Conservation (phyloP, 1,140 invertebrate genomes). For the Lepidotrigona ventralis region DNA sequence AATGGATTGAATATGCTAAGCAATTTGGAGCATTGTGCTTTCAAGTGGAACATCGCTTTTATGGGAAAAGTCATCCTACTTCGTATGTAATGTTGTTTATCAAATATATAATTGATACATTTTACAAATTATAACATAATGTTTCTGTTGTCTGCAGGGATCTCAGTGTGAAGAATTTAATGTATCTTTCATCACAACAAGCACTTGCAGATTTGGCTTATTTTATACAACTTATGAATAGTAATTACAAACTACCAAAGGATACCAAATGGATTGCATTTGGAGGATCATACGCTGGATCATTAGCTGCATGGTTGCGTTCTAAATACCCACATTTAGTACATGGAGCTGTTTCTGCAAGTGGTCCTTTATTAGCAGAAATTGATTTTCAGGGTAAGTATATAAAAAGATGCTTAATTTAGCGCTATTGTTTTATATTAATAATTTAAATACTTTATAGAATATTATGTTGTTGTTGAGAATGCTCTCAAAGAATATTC, state of each 20-base stretch:
- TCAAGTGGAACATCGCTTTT: slow-evolving; percentile 94
- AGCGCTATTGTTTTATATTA: background rate
- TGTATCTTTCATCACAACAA: slow-evolving; percentile 91
- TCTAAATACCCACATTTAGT: slow-evolving; percentile 95
- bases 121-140: background rate
- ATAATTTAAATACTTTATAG: slow-evolving; percentile 78
- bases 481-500: slow-evolving; percentile 84
- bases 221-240: slow-evolving; percentile 88
- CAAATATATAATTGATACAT: background rate
- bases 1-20: slow-evolving; percentile 92
- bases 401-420: slow-evolving; percentile 39
- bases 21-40: slow-evolving; percentile 91
- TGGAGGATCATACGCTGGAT: slow-evolving; percentile 96
- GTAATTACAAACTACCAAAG: slow-evolving; percentile 82
- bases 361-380: slow-evolving; percentile 91
- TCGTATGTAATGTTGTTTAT: slow-evolving; percentile 77
- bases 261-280: slow-evolving; percentile 94
- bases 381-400: slow-evolving; percentile 88
- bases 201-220: slow-evolving; percentile 92
- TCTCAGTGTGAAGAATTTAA: slow-evolving; percentile 87
- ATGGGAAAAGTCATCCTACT: slow-evolving; percentile 95
- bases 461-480: slow-evolving; percentile 88
- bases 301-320: slow-evolving; percentile 93
- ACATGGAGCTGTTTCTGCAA: slow-evolving; percentile 91
- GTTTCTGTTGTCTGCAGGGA: slow-evolving; percentile 82